Evolutionary conservation across 2,888 invertebrate species (phyloP), one percentile per base, ranked within the genome.

Genomic region (Leptopilina myrica): DNA sequence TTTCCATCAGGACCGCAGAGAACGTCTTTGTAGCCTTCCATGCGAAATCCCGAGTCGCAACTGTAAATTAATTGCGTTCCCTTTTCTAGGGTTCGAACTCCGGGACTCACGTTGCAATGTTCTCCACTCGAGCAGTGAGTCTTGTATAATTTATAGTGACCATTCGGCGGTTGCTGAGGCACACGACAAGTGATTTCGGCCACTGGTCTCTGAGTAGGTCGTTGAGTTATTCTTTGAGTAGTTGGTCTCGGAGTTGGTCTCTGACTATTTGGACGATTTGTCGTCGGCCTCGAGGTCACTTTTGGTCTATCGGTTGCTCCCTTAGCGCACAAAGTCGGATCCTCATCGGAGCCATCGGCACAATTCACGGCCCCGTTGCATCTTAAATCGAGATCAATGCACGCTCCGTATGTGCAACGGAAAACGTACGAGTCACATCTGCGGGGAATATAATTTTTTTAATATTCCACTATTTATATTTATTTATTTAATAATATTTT

Each of bases 341-440:
- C 85, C 79, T 92, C 92, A 80, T 92, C 92, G 0, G 92, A 92
- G n/a, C 89, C 89, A 84, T 92, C 92, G 0, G 83, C 89, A 78
- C 92, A 92, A 80, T 92, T 86, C 11, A 20, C 26, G n/a, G 82
- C 79, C 0, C 89, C 89, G 80, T 92, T 88, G 82, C 92, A 92
- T 65, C 84, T 87, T 40, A 87, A 82, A 69, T 88, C 85, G 3
- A 85, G 84, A 73, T 92, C 90, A 46, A 92, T 91, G 80, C 92
- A 92, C 7, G 90, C 92, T 12, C 92, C 92, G 79, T 92, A 92
- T 1, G 84, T 67, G 80, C 92, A 92, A 26, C 89, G 90, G 79
- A 92, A 92, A 11, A 86, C 85, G 5, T 85, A 65, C 0, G 89
- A 86, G 77, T 88, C 85, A 80, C 92, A 92, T 14, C 92, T 92